Evolutionary conservation across 2,888 invertebrate genomes (phyloP).

Genomic region (Arctia plantaginis): DNA sequence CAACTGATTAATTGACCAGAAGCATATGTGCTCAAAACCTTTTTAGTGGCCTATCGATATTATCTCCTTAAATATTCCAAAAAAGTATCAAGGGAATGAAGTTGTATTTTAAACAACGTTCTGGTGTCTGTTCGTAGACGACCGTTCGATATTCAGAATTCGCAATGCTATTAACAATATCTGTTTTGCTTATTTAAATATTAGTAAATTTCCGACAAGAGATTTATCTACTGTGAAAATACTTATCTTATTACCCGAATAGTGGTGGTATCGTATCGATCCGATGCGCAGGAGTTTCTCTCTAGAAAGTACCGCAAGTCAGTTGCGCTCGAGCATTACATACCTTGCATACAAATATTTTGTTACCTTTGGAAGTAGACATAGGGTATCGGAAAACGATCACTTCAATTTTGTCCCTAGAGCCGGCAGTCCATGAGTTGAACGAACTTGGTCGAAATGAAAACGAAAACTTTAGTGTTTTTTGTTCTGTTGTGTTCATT

Average conservation of each 20-base stretch:
- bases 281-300: constrained; percentile 82
- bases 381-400: constrained; percentile 69
- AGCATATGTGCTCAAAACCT: not conserved
- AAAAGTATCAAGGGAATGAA: not conserved
- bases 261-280: constrained; percentile 66
- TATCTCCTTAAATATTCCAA: not conserved
- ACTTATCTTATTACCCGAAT: constrained; percentile 43
- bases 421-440: constrained; percentile 66
- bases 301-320: constrained; percentile 84
- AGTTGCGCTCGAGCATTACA: constrained; percentile 74
- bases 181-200: constrained; percentile 36
- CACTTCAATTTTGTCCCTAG: constrained; percentile 82
- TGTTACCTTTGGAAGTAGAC: constrained; percentile 72
- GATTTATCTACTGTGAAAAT: constrained; percentile 49
- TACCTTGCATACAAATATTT: constrained; percentile 83
- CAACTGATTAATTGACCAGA: no score
- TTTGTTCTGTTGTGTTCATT: constrained; percentile 61
- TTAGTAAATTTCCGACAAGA: constrained; percentile 52
- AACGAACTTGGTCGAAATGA: constrained; percentile 65
- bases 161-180: not conserved
- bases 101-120: not conserved
- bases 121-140: not conserved
- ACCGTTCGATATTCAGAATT: not conserved
- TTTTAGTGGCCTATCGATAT: not conserved
- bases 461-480: constrained; percentile 64